phyloP scores from a whole-genome alignment of 2,888 invertebrate genomes.

The Chrysina gloriosa region DNA sequence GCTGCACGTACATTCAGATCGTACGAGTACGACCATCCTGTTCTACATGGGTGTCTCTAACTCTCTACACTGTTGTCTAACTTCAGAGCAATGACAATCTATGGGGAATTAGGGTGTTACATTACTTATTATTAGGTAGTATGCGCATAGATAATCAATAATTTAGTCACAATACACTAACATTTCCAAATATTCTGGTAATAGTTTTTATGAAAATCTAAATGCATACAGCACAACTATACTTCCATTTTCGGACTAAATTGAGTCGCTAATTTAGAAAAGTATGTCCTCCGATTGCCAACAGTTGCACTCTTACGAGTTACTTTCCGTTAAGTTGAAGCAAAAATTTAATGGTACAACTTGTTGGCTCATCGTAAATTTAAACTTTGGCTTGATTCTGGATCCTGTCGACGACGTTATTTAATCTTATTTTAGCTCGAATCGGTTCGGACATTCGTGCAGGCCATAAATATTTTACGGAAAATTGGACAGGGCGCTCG shows the following conservation, averaged over 20 bases:
- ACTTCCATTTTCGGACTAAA: background rate
- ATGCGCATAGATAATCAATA: no score
- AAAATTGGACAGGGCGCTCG: constrained; percentile 8
- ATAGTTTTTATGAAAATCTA: no score
- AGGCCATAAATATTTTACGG: constrained; percentile 23
- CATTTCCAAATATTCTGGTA: no score
- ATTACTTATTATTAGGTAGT: no score
- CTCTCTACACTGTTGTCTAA: no score
- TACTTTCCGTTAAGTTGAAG: constrained; percentile 12
- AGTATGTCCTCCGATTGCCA: constrained; percentile 3
- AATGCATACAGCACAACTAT: background rate
- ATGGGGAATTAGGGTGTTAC: no score
- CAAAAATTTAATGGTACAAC: constrained; percentile 31
- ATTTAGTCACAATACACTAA: no score
- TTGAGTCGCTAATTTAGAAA: background rate
- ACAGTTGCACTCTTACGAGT: constrained; percentile 8
- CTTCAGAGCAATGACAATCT: no score
- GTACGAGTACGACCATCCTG: no score
- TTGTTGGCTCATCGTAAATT: constrained; percentile 32
- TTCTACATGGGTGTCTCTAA: no score
- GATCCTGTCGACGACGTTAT: constrained; percentile 7
- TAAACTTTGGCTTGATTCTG: constrained; percentile 32
- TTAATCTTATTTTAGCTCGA: constrained; percentile 29
- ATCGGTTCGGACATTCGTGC: constrained; percentile 1
- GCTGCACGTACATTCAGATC: no score